phyloP scores from a whole-genome alignment of 2,888 invertebrate species.

The Calameuta idolon region DNA sequence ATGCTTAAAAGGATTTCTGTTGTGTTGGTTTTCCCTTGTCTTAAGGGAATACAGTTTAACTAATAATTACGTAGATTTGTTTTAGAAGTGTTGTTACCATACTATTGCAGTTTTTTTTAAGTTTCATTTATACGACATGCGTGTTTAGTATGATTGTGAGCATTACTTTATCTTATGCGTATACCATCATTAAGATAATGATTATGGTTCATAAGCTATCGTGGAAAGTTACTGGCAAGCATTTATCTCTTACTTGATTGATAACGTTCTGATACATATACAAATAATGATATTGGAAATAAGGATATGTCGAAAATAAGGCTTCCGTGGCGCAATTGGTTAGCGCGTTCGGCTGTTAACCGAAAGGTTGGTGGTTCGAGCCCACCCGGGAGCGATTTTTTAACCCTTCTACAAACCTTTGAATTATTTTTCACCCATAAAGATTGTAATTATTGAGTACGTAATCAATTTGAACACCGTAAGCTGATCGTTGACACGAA shows the following conservation, averaged over 20 bases:
- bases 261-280: neutral
- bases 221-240: neutral
- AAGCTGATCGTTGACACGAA: no score
- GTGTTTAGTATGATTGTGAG: neutral
- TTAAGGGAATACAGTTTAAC: neutral
- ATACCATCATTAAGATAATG: neutral
- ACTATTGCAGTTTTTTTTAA: neutral
- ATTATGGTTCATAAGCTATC: neutral
- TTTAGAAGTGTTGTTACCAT: neutral
- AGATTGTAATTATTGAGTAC: no score
- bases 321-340: constrained; percentile 94
- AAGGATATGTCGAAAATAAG: neutral
- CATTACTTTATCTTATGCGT: neutral
- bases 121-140: neutral
- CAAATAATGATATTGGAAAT: neutral
- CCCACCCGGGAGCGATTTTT: constrained; percentile 89
- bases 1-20: neutral
- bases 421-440: no score
- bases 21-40: neutral
- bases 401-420: constrained; percentile 31
- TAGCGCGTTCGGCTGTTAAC: constrained; percentile 99
- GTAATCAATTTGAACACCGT: no score
- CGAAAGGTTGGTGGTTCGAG: constrained; percentile 99
- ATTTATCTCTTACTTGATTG: neutral
- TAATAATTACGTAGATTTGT: neutral